These are phyloP conservation scores for Aptenodytes forsteri DNA, from an alignment of 2,113 vertebrate genomes.

Conservation along the genomic window DNA sequence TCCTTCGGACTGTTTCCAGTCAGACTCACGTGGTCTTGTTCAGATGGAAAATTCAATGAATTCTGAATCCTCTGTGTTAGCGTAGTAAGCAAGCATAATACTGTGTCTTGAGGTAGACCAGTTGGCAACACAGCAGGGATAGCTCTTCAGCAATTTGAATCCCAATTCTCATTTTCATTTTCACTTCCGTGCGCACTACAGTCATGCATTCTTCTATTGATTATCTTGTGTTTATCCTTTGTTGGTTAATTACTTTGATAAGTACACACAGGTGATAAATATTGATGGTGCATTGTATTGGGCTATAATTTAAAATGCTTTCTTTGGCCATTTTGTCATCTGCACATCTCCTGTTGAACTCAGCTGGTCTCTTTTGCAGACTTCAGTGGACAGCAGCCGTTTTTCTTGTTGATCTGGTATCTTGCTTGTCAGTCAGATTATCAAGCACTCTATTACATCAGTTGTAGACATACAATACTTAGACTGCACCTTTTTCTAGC, in stretches of 20 bases:
- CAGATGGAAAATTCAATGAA: background rate
- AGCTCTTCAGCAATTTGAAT: background rate
- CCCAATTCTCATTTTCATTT: background rate
- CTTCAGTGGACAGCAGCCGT: background rate
- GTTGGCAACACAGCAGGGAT: background rate
- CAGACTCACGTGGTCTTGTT: background rate
- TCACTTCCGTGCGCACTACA: background rate
- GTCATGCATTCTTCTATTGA: background rate
- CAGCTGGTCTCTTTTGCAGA: rapidly evolving
- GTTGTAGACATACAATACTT: background rate
- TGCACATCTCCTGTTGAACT: background rate
- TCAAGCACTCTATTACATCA: background rate
- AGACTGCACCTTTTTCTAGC: background rate
- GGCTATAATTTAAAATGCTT: background rate
- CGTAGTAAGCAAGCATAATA: background rate
- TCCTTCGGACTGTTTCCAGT: background rate
- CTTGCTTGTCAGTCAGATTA: background rate
- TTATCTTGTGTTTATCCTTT: background rate
- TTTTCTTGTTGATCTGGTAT: background rate
- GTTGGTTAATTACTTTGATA: background rate
- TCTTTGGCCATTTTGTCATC: background rate
- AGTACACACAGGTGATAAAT: background rate
- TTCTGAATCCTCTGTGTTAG: background rate
- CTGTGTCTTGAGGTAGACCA: background rate
- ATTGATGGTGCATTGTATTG: rapidly evolving